phyloP scores from a whole-genome alignment of 2,888 invertebrate genomes.

The Habroteleia sp. region DNA sequence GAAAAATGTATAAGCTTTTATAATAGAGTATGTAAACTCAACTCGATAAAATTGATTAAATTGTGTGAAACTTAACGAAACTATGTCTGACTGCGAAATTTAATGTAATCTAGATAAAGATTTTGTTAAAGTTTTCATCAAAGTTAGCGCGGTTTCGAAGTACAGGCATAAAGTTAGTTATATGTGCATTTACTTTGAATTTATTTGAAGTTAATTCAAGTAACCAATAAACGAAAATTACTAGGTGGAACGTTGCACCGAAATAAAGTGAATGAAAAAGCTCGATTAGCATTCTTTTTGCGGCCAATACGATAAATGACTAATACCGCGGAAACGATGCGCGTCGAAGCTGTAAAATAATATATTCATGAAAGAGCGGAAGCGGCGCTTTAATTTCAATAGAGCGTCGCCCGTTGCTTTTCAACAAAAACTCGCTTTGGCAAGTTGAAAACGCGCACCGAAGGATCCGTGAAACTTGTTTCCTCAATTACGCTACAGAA shows the following conservation, averaged over 20 bases:
- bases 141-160: conserved; percentile 13
- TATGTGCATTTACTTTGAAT: conserved; percentile 33
- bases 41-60: conserved; percentile 21
- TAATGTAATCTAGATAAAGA: conserved; percentile 34
- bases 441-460: conserved; percentile 51
- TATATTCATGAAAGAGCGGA: conserved; percentile 45
- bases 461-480: conserved; percentile 61
- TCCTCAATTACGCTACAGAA: conserved; percentile 62
- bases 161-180: conserved; percentile 19
- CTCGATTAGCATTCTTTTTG: conserved; percentile 44
- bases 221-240: conserved; percentile 38
- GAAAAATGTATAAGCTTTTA: conserved; percentile 1
- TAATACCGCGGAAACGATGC: conserved; percentile 34
- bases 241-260: conserved; percentile 1
- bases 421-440: conserved; percentile 51
- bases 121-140: conserved; percentile 31
- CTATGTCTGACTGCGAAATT: conserved; percentile 20
- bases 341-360: conserved; percentile 37
- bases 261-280: conserved; percentile 37
- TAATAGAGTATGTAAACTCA: conserved; percentile 1
- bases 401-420: conserved; percentile 31
- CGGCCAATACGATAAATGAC: conserved; percentile 33
- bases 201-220: conserved; percentile 31
- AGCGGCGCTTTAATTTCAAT: conserved; percentile 51
- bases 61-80: conserved; percentile 20